Base-by-base conservation (phyloP, 2,888 invertebrate species). In the Xestia ashworthii region DNA sequence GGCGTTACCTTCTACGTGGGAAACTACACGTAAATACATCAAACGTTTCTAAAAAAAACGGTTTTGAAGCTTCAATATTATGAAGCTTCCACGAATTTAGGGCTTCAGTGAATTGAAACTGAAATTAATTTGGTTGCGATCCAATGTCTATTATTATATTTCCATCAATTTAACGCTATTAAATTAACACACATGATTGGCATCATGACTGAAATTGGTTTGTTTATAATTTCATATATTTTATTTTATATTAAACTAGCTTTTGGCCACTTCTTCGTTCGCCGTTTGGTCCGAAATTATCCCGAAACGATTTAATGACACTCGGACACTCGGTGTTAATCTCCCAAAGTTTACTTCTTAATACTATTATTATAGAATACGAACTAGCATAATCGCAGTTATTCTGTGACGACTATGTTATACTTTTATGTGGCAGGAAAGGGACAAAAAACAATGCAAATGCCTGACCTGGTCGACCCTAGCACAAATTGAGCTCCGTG, bases 1-100 rank as follows among this genome's bases (percentile, higher is more conserved):
- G 72, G 84, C 80, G 77, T 84, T 84, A 83, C 86, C 85, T 82
- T 84, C 78, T 81, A 79, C 55, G 58, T 85, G 74, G 62, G 60
- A 84, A 69, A 78, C 46, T 76, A 48, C 38, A 76, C 46, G 55
- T 70, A 53, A 14, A 44, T 58, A 41, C 46, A 64, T 48, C 60
- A 66, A 25, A 64, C 48, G 9, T 60, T 14, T 44, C 32, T n/a
- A 38, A 71, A 71, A 71, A 50, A 44, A 22, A 48, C 19, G 3
- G 9, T 58, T 41, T 11, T 3, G 3, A n/a, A 58, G 9, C 0
- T 65, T 65, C 11, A 19, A 79, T 5, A 65, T 67, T 22, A 38
- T 58, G 14, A 67, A 12, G 38, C 38, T 76, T 64, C 19, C 58
- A 65, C 32, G 38, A 74, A 55, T 65, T 55, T 71, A 32, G 25